Percentiles rank a stretch among this genome's conserved stretches.
These are phyloP conservation scores for Rhagonycha lutea DNA, from an alignment of 2,888 invertebrate genomes.

Conservation along the genomic window DNA sequence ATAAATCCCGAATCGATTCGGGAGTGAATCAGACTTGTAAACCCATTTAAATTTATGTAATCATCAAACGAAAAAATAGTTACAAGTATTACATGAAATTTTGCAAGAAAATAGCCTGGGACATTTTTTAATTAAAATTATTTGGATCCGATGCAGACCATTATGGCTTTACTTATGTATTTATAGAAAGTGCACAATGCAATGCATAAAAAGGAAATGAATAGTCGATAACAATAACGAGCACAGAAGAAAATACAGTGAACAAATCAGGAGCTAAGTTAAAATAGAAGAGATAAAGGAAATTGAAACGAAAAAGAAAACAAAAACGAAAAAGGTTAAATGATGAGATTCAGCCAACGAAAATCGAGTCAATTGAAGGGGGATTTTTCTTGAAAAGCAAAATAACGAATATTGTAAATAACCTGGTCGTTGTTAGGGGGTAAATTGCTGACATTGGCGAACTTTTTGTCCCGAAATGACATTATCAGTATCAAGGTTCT, in stretches of 20 bases:
- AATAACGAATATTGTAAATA: background rate
- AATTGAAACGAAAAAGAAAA: background rate
- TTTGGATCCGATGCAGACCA: too few relatives aligned
- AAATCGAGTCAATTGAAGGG: background rate
- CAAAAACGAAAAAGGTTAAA: background rate
- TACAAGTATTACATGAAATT: too few relatives aligned
- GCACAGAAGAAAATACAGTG: background rate
- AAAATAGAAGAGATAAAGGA: background rate
- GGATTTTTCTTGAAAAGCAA: background rate
- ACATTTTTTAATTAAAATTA: too few relatives aligned
- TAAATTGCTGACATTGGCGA: background rate
- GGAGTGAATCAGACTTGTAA: too few relatives aligned
- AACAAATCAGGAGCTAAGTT: background rate
- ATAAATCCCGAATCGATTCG: too few relatives aligned
- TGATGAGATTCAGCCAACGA: background rate
- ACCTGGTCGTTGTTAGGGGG: background rate
- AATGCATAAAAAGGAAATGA: background rate
- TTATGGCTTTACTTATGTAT: background rate
- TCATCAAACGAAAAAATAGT: too few relatives aligned
- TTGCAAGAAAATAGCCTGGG: too few relatives aligned
- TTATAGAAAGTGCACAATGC: background rate
- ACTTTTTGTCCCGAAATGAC: background rate
- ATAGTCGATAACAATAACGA: background rate
- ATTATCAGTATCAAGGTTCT: background rate
- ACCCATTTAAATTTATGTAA: too few relatives aligned